Evolutionary conservation across 2,797 vertebrate species (phyloP).

Genomic region (Allobates femoralis): DNA sequence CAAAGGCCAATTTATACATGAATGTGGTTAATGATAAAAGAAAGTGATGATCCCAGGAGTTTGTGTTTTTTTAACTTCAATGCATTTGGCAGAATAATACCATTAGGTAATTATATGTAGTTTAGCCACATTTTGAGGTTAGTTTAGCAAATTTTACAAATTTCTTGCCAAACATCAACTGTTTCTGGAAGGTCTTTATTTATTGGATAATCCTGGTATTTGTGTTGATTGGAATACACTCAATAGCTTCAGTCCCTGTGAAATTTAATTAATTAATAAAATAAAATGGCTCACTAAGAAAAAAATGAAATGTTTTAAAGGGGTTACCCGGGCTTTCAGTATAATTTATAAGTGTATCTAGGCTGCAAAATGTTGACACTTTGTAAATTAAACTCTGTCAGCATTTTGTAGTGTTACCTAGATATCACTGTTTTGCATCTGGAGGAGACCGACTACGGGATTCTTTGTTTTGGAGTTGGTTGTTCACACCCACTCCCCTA

Average conservation of each 20-base stretch:
- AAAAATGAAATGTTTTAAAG: no score
- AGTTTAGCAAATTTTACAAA: neutral
- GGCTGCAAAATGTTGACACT: no score
- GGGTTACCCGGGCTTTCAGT: no score
- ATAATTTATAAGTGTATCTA: no score
- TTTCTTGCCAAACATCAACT: neutral
- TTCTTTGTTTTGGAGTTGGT: no score
- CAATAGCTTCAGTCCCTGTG: neutral
- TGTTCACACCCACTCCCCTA: no score
- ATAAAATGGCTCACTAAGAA: no score
- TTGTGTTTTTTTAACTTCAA: neutral
- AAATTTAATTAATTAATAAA: neutral
- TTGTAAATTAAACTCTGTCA: no score
- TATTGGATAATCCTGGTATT: neutral
- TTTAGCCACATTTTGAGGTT: neutral
- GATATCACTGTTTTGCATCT: no score
- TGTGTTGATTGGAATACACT: neutral
- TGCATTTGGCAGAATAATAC: conserved; percentile 9
- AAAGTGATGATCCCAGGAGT: neutral
- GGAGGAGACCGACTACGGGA: no score
- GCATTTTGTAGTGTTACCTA: no score
- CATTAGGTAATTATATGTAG: neutral
- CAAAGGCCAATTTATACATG: neutral
- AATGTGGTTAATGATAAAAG: neutral
- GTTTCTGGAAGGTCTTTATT: neutral